Evolutionary conservation across 2,888 invertebrate species (phyloP).

Genomic region (Dryocosmus kuriphilus): DNA sequence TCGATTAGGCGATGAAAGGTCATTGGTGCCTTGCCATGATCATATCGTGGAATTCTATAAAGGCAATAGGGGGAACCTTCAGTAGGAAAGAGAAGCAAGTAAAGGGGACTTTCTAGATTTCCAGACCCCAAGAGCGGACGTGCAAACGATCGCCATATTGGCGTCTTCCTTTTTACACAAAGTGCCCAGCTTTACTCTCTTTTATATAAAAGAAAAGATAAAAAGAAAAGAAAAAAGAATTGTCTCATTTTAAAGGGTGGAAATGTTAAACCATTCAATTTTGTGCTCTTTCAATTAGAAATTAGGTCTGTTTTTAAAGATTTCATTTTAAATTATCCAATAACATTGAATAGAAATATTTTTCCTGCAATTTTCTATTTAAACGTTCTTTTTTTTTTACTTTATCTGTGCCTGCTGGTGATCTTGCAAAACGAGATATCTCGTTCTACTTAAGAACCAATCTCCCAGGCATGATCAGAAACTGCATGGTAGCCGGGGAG

Average conservation of each 20-base stretch:
- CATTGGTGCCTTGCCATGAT: slow-evolving; percentile 52
- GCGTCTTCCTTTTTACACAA: slow-evolving; percentile 10
- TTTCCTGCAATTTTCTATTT: slow-evolving; percentile 14
- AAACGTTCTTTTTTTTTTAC: slow-evolving; percentile 6
- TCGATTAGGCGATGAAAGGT: slow-evolving; percentile 56
- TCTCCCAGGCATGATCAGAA: slow-evolving; percentile 32
- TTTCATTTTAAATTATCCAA: too few species aligned
- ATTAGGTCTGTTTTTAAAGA: neutral
- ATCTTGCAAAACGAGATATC: slow-evolving; percentile 26
- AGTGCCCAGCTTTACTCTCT: neutral
- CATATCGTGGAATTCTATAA: slow-evolving; percentile 52
- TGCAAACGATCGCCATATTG: slow-evolving; percentile 35
- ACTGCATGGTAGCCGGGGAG: slow-evolving; percentile 20
- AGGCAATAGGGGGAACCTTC: slow-evolving; percentile 43
- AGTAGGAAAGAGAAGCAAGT: neutral
- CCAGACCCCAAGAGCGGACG: slow-evolving; percentile 5
- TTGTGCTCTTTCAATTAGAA: neutral
- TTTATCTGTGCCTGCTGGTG: neutral
- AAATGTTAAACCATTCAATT: neutral
- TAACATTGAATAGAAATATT: too few species aligned
- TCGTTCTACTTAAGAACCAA: slow-evolving; percentile 32
- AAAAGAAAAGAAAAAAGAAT: neutral
- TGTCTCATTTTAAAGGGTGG: neutral
- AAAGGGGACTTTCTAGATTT: slow-evolving; percentile 1
- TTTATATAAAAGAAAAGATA: neutral